Evolutionary conservation across 1,140 invertebrate species (phyloP).

Genomic region (Drosophila sp.): DNA sequence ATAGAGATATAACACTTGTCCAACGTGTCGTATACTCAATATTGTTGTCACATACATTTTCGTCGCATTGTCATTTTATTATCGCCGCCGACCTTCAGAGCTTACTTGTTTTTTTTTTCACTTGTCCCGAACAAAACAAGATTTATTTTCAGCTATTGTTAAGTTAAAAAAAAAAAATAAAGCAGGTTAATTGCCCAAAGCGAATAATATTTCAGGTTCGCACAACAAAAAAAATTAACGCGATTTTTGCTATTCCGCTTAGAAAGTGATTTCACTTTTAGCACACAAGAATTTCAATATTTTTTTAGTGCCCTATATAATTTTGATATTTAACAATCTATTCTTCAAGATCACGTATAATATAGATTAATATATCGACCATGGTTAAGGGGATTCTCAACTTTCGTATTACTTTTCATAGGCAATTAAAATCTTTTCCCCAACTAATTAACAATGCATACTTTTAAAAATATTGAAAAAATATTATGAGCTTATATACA

Average conservation of each 20-base stretch:
- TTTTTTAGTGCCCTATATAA: too few relatives aligned
- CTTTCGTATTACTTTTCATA: too few relatives aligned
- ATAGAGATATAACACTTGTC: neutral
- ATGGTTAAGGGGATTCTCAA: too few relatives aligned
- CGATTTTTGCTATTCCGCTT: neutral
- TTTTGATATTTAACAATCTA: too few relatives aligned
- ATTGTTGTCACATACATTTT: slow-evolving; percentile 7
- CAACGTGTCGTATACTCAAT: slow-evolving; percentile 4
- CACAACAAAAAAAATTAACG: neutral
- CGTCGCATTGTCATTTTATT: neutral
- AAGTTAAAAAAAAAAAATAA: neutral
- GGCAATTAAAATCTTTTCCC: too few relatives aligned
- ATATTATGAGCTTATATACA: too few relatives aligned
- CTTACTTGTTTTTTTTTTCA: neutral
- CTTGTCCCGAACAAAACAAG: neutral
- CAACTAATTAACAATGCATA: too few relatives aligned
- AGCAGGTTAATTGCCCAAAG: neutral
- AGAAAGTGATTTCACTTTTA: neutral
- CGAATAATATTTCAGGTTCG: neutral
- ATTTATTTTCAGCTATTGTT: neutral
- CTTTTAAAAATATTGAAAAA: too few relatives aligned
- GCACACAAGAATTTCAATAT: too few relatives aligned
- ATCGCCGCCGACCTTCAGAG: neutral
- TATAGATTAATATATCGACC: too few relatives aligned
- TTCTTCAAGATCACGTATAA: too few relatives aligned